Conservation (phyloP, 2,888 invertebrate species). For the Spodoptera littoralis region DNA sequence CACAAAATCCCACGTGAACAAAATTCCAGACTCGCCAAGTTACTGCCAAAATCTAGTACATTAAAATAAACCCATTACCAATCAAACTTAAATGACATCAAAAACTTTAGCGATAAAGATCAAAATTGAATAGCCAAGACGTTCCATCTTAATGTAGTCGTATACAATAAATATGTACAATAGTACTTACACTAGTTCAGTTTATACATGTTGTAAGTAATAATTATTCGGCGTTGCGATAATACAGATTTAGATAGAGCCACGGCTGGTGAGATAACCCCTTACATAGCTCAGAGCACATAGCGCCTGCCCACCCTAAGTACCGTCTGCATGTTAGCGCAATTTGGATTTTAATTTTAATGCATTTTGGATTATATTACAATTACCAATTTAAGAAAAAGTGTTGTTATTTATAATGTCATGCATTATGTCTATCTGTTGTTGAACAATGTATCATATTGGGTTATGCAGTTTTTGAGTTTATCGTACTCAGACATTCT, state of each 20-base stretch:
- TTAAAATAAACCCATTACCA: neutral
- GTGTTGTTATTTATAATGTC: no score
- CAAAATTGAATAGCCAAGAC: constrained; percentile 37
- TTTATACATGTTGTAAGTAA: constrained; percentile 82
- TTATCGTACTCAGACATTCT: no score
- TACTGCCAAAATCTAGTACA: neutral
- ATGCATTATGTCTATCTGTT: no score
- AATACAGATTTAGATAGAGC: constrained; percentile 88
- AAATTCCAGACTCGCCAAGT: no score
- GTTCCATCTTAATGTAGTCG: constrained; percentile 30
- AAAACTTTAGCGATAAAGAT: constrained; percentile 36
- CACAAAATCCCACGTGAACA: no score
- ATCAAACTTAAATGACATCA: constrained; percentile 23
- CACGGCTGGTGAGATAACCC: constrained; percentile 84
- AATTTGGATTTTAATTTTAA: neutral
- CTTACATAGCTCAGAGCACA: constrained; percentile 87
- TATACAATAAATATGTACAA: constrained; percentile 19
- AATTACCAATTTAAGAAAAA: no score
- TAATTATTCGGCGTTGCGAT: constrained; percentile 87
- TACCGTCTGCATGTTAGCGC: constrained; percentile 63
- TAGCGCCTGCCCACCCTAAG: constrained; percentile 80
- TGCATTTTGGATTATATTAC: neutral
- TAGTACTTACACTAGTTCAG: constrained; percentile 35
- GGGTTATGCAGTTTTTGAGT: no score
- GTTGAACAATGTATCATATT: no score